Conservation (phyloP, 2,113 vertebrate genomes). For the cattle (Bos taurus) region ARS-UCD2.0 NC_037331.1:75560001-75560500, state of each 20-base stretch:
- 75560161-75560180: neutral
- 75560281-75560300: neutral
- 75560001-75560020: neutral
- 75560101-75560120: neutral
- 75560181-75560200: neutral
- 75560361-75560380: neutral
- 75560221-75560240: neutral
- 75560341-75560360: neutral
- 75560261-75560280: neutral
- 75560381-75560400: neutral
- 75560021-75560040: neutral
- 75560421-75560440: neutral
- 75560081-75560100: neutral
- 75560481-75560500: neutral
- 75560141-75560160: neutral
- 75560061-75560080: neutral
- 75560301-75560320: neutral
- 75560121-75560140: neutral
- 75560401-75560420: neutral
- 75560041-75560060: accelerated
- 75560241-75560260: neutral
- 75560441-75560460: neutral
- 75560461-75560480: neutral
- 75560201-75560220: neutral
- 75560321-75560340: neutral